Base-by-base conservation (phyloP, 35 echinoderm and acorn worm species). In the Eucidaris tribuloides region DNA sequence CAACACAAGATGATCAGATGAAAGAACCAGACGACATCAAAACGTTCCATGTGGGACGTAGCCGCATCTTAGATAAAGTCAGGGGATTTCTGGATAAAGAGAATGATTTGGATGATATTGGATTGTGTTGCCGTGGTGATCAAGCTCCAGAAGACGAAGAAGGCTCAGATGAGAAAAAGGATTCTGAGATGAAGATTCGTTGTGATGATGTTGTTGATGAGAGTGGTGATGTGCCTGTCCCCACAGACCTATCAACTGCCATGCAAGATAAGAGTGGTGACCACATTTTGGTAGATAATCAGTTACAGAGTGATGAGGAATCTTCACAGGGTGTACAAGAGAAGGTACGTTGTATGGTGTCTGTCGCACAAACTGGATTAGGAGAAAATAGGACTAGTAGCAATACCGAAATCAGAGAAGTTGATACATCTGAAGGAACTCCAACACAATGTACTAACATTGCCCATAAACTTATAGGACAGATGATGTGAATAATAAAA, bases 1-100 rank as follows among this genome's bases (percentile, higher is more conserved):
- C 24, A 4, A 39, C 62, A 7, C 35, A 62, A 58, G 59, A 63
- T 48, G 23, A 41, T 20, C 1, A 70, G 71, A 59, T 24, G 63
- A 66, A 39, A 0, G 24, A 20, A 15, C 7, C 33, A 41, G 14
- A 19, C n/a, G 1, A 3, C 1, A 20, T n/a, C 3, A 14, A 35
- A 3, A 42, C 68, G 22, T 74, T 42, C 9, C 38, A 44, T 4
- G 37, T 74, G 71, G 45, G 33, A 58, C 37, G 25, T 14, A 58
- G 64, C 46, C 79, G 68, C 1, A 77, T 85, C 11, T 41, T 91
- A 1, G 45, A 56, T n/a, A 96, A 83, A 72, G 93, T 96, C 23
- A 84, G 79, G 31, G 85, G 81, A 3, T 92, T 92, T 43, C 45
- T 96, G 36, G 57, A 85, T 20, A 54, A 50, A 35, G 27, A 58